Conservation (phyloP, 1,140 invertebrate genomes). For the Sminthurinus signatus region DNA sequence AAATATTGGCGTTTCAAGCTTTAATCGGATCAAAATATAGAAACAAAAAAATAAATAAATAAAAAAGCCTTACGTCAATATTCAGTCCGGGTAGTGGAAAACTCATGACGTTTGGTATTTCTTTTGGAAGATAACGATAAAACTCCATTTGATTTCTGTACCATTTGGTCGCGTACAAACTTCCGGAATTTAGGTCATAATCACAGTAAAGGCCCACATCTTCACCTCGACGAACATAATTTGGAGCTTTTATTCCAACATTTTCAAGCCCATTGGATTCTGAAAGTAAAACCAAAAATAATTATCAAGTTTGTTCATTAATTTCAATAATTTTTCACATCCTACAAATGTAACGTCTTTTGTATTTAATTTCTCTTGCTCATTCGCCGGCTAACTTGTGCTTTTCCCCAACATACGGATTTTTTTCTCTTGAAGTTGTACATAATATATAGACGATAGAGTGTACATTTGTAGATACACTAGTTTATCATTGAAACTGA, state of each 20-base stretch:
- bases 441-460: too few relatives aligned
- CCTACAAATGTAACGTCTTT: not conserved
- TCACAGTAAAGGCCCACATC: conserved; percentile 28
- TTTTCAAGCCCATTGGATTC: conserved; percentile 28
- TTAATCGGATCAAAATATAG: too few relatives aligned
- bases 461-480: too few relatives aligned
- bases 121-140: conserved; percentile 27
- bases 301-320: not conserved
- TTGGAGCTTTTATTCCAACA: conserved; percentile 10
- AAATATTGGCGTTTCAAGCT: too few relatives aligned
- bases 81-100: conserved; percentile 20
- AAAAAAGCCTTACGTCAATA: conserved; percentile 30
- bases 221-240: conserved; percentile 23
- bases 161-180: conserved; percentile 31
- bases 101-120: conserved; percentile 21
- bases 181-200: conserved; percentile 28
- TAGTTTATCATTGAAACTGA: too few relatives aligned
- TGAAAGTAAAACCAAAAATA: conserved; percentile 7
- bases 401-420: too few relatives aligned
- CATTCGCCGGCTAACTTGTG: too few relatives aligned
- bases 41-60: too few relatives aligned
- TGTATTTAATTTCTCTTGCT: too few relatives aligned
- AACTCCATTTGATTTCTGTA: conserved; percentile 21
- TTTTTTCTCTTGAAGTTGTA: too few relatives aligned
- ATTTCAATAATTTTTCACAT: not conserved